A percentile compares a stretch with the other conserved stretches of the same genome.
Conservation (phyloP, 2,797 vertebrate genomes). For the Artibeus lituratus region DNA sequence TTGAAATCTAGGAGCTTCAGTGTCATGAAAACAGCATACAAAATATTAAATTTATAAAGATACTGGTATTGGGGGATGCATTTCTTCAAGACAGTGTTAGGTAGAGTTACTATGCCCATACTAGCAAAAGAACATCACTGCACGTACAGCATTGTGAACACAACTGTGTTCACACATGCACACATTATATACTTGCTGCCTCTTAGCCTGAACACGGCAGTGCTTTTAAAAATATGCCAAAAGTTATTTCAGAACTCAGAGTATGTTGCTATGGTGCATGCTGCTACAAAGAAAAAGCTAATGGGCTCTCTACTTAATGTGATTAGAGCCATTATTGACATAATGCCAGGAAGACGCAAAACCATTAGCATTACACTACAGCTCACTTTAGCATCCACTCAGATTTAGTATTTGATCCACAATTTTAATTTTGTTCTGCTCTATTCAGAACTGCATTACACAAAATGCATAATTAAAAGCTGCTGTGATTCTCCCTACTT, state of each 20-base stretch:
- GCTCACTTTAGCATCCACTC: slow-evolving; percentile 87
- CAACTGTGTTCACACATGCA: slow-evolving; percentile 25
- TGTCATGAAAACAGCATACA: slow-evolving; percentile 34
- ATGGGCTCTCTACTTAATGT: slow-evolving; percentile 99
- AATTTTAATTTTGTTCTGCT: slow-evolving; percentile 88
- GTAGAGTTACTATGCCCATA: slow-evolving; percentile 42
- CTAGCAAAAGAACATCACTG: not conserved
- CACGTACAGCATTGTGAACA: not conserved
- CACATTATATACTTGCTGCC: not conserved
- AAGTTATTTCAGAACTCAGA: slow-evolving; percentile 82
- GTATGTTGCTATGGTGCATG: slow-evolving; percentile 86
- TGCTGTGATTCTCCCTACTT: slow-evolving; percentile 84
- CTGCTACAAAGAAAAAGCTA: slow-evolving; percentile 93
- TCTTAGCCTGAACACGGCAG: slow-evolving; percentile 58
- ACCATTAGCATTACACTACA: slow-evolving; percentile 93
- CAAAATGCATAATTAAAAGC: slow-evolving; percentile 89
- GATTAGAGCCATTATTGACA: slow-evolving; percentile 99
- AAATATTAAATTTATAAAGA: slow-evolving; percentile 57
- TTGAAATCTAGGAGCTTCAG: slow-evolving; percentile 10
- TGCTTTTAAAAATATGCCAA: slow-evolving; percentile 67
- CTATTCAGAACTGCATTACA: slow-evolving; percentile 84
- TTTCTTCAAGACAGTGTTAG: slow-evolving; percentile 56
- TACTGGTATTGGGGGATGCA: slow-evolving; percentile 23
- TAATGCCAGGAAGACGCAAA: slow-evolving; percentile 98
- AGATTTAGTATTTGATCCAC: slow-evolving; percentile 88